A percentile compares a stretch with the other conserved stretches of the same genome.
Evolutionary conservation across 2,113 vertebrate genomes (phyloP).

Genomic region (Raphicerus campestris): DNA sequence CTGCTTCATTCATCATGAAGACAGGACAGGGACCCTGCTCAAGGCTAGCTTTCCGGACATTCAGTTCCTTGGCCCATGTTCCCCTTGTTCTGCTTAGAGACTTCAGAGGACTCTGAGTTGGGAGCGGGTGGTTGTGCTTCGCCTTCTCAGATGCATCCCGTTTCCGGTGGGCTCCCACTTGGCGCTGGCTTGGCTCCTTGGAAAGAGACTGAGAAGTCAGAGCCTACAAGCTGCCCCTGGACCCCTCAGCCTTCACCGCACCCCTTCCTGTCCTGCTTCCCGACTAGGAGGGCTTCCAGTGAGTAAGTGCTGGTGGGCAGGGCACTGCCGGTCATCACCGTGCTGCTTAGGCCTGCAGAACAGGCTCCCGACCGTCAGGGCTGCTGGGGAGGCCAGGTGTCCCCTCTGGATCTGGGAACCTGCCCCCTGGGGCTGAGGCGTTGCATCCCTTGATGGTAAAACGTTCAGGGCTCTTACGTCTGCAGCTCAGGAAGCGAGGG

Average conservation of each 20-base stretch:
- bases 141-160: background rate
- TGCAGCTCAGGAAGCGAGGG: background rate
- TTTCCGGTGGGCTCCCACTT: background rate
- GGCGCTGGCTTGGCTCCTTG: background rate
- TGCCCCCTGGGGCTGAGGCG: fast-evolving
- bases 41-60: background rate
- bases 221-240: background rate
- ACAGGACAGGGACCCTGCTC: background rate
- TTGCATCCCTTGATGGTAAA: background rate
- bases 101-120: background rate
- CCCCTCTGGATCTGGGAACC: background rate
- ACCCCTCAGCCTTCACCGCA: fast-evolving
- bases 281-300: no score
- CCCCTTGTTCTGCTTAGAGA: background rate
- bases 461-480: background rate
- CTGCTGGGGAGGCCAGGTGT: background rate
- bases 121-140: background rate
- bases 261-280: background rate
- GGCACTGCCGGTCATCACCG: fast-evolving
- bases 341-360: background rate
- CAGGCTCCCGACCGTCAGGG: background rate
- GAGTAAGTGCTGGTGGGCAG: background rate
- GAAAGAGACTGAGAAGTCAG: background rate
- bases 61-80: background rate
- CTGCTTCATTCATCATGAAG: background rate